Base-by-base conservation (phyloP, 2,797 vertebrate species). In the Enteromius fasciolatus region DNA sequence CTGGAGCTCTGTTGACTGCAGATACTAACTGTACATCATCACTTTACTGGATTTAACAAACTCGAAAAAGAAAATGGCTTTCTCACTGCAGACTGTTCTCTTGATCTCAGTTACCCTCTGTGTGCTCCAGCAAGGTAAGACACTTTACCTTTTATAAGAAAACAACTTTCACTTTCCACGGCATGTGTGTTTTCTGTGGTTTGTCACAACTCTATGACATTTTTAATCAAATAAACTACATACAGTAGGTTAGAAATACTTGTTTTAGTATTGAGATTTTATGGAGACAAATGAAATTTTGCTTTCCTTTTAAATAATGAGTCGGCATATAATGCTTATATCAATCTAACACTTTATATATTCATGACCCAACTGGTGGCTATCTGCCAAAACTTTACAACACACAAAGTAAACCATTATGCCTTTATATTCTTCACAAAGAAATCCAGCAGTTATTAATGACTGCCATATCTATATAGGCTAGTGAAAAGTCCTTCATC, bases 91-190 rank as follows among this genome's bases (percentile, higher is more conserved):
- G 87, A 90, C 77, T 63, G 80, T 87, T 23, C 64, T 93, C 81
- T 87, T 94, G 57, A 33, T 95, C 1, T 87, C 81, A 1, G 25
- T 95, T 69, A 77, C 94, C 73, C 85, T 96, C 82, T 92, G 93
- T 44, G 41, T 93, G 85, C 83, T 97, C 88, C 91, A 94, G 25
- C 92, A 95, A 81, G 96, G 97, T 98, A 91, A 96, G 94, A 68
- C 20, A 75, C 25, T 66, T 59, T 15, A 39, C 14, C 66, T 50
- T 57, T 77, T 31, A 8, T 2, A 41, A 41, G 48, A 46, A 17
- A 18, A 18, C 17, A 14, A 31, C 61, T 63, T 63, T 64, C 18
- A 1, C 18, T 66, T 66, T 67, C 33, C 64, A 67, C 17, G 36
- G 64, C 15, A 39, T 20, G 8, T 66, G 31, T 66, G 33, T 39